phyloP scores from a whole-genome alignment of 2,888 invertebrate species.

The Bellardia bayeri region DNA sequence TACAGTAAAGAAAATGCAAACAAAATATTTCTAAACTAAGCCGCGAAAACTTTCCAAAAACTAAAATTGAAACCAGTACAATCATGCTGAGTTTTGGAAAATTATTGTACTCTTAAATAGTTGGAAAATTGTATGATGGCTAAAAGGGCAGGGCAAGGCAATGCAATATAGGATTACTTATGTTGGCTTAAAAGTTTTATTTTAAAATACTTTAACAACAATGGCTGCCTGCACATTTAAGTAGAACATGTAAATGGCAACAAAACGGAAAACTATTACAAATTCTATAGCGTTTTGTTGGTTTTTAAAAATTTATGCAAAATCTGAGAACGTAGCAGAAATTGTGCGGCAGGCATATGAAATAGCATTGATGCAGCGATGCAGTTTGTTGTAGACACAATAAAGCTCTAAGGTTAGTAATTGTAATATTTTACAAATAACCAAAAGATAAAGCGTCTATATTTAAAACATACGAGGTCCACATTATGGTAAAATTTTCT shows the following conservation, averaged over 20 bases:
- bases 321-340: background rate
- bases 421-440: too few species aligned
- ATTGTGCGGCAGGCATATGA: too few species aligned
- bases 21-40: conserved; percentile 1
- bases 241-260: background rate
- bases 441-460: too few species aligned
- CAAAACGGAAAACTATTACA: background rate
- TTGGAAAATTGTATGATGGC: background rate
- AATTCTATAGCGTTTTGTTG: background rate
- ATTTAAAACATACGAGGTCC: too few species aligned
- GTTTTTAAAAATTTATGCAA: background rate
- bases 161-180: background rate
- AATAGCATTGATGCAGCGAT: too few species aligned
- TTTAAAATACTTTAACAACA: conserved; percentile 57
- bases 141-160: background rate
- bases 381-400: too few species aligned
- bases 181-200: conserved; percentile 42
- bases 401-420: too few species aligned
- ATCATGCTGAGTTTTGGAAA: conserved; percentile 41
- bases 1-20: background rate
- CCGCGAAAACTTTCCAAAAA: conserved; percentile 9
- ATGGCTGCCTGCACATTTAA: conserved; percentile 19
- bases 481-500: too few species aligned
- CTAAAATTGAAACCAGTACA: conserved; percentile 20
- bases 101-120: background rate